These are phyloP conservation scores for Drosophila persimilis DNA, from an alignment of 1,140 invertebrate genomes.

Conservation along the genomic window DNA sequence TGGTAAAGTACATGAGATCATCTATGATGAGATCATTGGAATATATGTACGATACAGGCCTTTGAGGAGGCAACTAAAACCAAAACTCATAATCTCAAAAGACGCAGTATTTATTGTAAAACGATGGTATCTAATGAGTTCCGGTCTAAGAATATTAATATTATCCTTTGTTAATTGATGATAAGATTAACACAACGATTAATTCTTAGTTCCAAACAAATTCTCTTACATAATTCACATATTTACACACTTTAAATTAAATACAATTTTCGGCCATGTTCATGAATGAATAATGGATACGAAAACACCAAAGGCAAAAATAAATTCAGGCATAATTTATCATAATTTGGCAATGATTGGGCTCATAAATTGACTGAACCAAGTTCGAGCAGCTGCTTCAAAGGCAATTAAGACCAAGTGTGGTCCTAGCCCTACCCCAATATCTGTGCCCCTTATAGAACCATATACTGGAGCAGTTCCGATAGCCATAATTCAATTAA, in stretches of 20 bases:
- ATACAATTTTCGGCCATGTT: slow-evolving; percentile 23
- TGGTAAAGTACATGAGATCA: slow-evolving; percentile 8
- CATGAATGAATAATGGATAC: slow-evolving; percentile 34
- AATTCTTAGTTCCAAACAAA: no score
- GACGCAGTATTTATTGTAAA: no score
- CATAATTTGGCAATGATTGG: slow-evolving; percentile 39
- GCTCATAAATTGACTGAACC: slow-evolving; percentile 31
- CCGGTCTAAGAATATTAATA: no score
- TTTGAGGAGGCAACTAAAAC: no score
- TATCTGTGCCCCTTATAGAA: neutral
- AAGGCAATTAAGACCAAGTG: slow-evolving; percentile 52
- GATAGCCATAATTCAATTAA: slow-evolving; percentile 53
- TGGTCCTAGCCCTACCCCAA: slow-evolving; percentile 9
- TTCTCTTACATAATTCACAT: neutral
- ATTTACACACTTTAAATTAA: slow-evolving; percentile 24
- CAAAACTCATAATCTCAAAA: no score
- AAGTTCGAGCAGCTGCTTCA: slow-evolving; percentile 19
- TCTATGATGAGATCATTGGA: neutral
- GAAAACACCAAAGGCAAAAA: slow-evolving; percentile 2
- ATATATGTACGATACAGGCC: neutral
- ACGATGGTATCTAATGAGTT: no score
- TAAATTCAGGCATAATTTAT: slow-evolving; percentile 18
- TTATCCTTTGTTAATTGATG: no score
- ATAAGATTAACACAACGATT: no score
- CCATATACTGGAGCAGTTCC: slow-evolving; percentile 21